phyloP scores from a whole-genome alignment of 2,113 vertebrate species.

The Phyllostomus discolor region DNA sequence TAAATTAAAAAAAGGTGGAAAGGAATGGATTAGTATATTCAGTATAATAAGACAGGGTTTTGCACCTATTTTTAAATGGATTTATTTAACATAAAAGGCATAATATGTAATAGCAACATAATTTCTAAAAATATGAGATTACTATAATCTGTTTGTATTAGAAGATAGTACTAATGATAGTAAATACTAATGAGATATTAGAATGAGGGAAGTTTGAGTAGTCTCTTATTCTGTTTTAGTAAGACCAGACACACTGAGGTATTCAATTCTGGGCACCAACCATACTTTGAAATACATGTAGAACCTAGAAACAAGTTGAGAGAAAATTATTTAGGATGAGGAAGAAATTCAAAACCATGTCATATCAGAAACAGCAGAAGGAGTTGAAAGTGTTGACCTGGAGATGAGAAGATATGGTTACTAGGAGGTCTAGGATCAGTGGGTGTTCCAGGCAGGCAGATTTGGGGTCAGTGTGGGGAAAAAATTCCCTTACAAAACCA shows the following conservation, averaged over 20 bases:
- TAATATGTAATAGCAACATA: background rate
- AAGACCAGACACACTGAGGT: background rate
- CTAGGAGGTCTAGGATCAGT: background rate
- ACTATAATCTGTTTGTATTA: background rate
- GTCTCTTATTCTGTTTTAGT: background rate
- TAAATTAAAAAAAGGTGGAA: background rate
- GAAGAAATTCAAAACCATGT: background rate
- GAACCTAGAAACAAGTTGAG: background rate
- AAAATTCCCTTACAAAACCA: background rate
- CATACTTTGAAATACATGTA: background rate
- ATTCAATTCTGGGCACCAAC: background rate
- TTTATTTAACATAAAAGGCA: constrained; percentile 21
- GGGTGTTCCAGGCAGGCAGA: background rate
- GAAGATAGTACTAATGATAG: background rate
- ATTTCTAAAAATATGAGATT: constrained; percentile 3
- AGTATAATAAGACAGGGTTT: background rate
- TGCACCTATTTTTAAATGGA: background rate
- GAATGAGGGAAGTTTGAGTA: background rate
- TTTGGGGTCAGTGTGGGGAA: background rate
- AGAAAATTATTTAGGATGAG: constrained; percentile 15
- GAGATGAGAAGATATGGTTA: background rate
- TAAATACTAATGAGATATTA: background rate
- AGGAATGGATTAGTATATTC: background rate
- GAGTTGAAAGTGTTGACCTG: background rate
- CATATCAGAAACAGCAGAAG: background rate